phyloP scores from a whole-genome alignment of 2,888 invertebrate species.

The Heliconius hortense region DNA sequence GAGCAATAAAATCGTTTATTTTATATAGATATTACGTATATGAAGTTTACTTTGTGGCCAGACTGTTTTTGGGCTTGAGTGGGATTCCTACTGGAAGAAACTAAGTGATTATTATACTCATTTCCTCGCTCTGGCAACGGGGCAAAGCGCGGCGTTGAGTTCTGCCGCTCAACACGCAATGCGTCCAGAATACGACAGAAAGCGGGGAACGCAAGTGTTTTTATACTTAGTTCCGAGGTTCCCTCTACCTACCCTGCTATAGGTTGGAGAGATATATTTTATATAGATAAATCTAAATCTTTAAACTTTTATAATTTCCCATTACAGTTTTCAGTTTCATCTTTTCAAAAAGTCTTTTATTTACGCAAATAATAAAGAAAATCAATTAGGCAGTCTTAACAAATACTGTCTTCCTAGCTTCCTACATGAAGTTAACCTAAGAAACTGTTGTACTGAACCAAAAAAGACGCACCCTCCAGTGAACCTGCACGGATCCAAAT shows the following conservation, averaged over 20 bases:
- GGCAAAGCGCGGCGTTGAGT: too few species aligned
- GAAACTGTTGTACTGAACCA: conserved; percentile 16
- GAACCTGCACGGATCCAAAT: conserved; percentile 51
- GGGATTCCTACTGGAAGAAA: too few species aligned
- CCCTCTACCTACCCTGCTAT: neutral
- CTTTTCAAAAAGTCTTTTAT: neutral
- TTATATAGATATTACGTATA: too few species aligned
- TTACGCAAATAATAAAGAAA: neutral
- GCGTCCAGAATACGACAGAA: neutral
- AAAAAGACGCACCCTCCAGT: conserved; percentile 50
- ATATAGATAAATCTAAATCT: too few species aligned
- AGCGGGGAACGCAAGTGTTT: neutral
- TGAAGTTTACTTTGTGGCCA: too few species aligned
- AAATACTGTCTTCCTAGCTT: neutral
- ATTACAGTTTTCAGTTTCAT: neutral
- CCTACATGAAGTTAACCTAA: neutral
- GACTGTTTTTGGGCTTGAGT: too few species aligned
- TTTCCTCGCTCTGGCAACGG: neutral
- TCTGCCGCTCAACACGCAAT: too few species aligned
- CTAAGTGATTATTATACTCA: neutral
- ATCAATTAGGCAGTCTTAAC: neutral
- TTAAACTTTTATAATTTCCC: neutral
- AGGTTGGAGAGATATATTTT: too few species aligned
- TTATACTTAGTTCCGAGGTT: neutral
- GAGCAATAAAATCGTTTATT: neutral